Evolutionary conservation across 1,140 invertebrate genomes (phyloP).

Genomic region (Panonychus citri): DNA sequence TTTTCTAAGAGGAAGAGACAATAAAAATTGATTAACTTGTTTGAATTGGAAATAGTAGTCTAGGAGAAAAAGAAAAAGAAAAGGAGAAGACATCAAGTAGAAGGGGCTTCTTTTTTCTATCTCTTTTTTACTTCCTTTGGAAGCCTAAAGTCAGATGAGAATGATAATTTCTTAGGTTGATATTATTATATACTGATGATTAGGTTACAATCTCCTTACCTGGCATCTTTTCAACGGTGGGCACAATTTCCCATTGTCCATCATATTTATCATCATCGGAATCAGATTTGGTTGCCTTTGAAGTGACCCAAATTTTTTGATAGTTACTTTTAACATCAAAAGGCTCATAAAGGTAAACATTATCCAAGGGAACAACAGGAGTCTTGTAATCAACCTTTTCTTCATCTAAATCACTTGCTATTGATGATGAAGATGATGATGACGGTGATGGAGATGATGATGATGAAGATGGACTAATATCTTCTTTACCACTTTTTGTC

Average conservation of each 20-base stretch:
- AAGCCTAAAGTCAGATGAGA: background rate
- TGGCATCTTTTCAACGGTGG: conserved; percentile 1
- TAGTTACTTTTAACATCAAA: conserved; percentile 7
- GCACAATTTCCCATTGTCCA: conserved; percentile 8
- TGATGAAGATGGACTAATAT: too few species aligned
- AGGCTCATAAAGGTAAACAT: conserved; percentile 8
- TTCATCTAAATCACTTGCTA: too few species aligned
- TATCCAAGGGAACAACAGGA: background rate
- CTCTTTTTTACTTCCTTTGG: background rate
- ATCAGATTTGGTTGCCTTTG: conserved; percentile 4
- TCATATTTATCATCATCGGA: conserved; percentile 11
- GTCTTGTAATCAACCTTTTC: background rate
- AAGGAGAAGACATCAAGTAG: too few species aligned
- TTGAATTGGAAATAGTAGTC: background rate
- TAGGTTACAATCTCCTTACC: too few species aligned
- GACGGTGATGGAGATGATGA: too few species aligned
- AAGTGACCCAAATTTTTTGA: conserved; percentile 6
- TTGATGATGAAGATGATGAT: too few species aligned
- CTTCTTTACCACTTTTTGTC: too few species aligned
- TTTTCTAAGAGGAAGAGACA: too few species aligned
- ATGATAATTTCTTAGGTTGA: conserved; percentile 1
- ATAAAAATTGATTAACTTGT: background rate
- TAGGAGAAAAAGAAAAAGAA: background rate
- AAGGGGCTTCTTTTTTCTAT: background rate
- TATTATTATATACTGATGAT: background rate